Percentiles rank a stretch among this genome's conserved stretches.
These are phyloP conservation scores for Chaetura pelagica DNA, from an alignment of 2,113 vertebrate genomes.

Conservation along the genomic window DNA sequence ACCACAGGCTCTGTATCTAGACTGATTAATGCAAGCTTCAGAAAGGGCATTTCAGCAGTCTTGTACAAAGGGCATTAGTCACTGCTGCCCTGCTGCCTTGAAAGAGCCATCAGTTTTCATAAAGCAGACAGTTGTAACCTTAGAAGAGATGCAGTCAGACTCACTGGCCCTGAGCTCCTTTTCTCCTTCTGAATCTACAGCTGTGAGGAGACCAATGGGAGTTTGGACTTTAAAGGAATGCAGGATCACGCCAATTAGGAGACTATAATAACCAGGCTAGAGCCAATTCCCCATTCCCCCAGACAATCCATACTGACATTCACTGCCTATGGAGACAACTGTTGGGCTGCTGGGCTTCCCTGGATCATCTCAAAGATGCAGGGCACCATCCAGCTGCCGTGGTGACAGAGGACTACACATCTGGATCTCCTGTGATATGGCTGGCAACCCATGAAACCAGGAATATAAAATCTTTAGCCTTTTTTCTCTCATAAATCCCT, in stretches of 20 bases:
- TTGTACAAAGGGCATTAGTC: background rate
- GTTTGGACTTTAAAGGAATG: background rate
- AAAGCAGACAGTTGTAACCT: background rate
- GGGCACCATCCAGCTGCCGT: background rate
- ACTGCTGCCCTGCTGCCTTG: conserved; percentile 3
- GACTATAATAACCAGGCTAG: background rate
- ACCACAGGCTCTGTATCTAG: background rate
- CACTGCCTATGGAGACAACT: background rate
- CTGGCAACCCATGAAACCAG: background rate
- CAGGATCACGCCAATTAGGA: background rate
- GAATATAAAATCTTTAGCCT: background rate
- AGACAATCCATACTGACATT: background rate
- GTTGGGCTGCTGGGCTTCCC: background rate
- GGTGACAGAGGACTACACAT: background rate
- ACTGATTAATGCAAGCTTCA: conserved; percentile 27
- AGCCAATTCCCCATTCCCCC: background rate
- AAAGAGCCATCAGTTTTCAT: conserved; percentile 14
- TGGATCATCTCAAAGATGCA: background rate
- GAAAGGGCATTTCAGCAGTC: conserved; percentile 26
- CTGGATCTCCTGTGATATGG: background rate
- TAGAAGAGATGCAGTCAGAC: background rate
- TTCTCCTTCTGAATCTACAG: background rate
- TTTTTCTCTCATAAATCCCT: background rate
- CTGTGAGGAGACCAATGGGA: background rate
- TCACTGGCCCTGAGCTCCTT: background rate